These are phyloP conservation scores for Chalcis sispes DNA, from an alignment of 2,888 invertebrate species.

Conservation along the genomic window DNA sequence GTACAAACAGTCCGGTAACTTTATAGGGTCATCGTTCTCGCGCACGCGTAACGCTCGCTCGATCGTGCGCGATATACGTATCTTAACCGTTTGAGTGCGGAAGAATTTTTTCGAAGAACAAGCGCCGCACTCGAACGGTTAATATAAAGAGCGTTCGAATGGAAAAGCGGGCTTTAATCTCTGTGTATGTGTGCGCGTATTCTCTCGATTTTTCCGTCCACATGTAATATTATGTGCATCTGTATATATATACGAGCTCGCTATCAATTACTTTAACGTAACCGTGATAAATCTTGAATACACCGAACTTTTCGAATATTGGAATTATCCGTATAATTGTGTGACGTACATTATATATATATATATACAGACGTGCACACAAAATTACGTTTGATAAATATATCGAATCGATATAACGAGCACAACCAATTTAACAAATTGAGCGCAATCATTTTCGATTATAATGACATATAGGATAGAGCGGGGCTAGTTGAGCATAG, in stretches of 20 bases:
- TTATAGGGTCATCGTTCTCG: slow-evolving; percentile 22
- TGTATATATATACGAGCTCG: not conserved
- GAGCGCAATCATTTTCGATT: no score
- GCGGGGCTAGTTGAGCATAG: no score
- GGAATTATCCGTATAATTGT: slow-evolving; percentile 48
- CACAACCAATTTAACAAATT: slow-evolving; percentile 54
- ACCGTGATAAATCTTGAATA: slow-evolving; percentile 61
- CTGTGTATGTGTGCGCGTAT: slow-evolving; percentile 21
- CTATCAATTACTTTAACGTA: slow-evolving; percentile 61
- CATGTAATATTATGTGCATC: not conserved
- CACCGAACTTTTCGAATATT: slow-evolving; percentile 48
- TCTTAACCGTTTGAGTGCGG: no score
- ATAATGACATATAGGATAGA: no score
- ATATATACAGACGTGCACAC: slow-evolving; percentile 12
- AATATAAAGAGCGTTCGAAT: slow-evolving; percentile 49
- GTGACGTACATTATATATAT: no score
- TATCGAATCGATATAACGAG: no score
- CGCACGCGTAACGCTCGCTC: not conserved
- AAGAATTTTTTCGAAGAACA: no score
- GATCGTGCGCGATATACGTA: slow-evolving; percentile 21
- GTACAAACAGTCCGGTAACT: no score
- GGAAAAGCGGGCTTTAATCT: slow-evolving; percentile 44
- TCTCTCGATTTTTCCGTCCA: no score
- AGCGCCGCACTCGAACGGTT: no score
- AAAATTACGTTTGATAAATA: no score